Evolutionary conservation across 2,797 vertebrate species (phyloP), one percentile per base, ranked within the genome.

Genomic region (Thripadectes ignobilis): DNA sequence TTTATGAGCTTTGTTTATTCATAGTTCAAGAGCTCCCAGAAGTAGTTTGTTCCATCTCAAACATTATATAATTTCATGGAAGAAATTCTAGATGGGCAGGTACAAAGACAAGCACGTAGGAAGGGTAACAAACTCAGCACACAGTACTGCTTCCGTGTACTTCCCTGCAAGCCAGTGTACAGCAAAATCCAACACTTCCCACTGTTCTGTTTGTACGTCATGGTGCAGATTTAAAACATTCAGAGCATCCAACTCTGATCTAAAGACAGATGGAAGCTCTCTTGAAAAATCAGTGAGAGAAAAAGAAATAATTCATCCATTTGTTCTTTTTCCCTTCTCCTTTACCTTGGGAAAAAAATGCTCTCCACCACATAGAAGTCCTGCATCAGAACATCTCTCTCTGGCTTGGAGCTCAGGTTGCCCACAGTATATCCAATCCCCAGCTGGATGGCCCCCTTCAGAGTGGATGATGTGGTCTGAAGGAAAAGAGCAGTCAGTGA

Each of bases 331-430:
- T 30, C n/a, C 14, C 8, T 8, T 32, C 45, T 46, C 43, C 94
- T 90, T 57, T 81, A 99, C 99, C 99, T 99, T 72, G 99, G 99
- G 94, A 99, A 99, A 98, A 99, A 99, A 96, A 99, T 99, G 98
- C 99, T 99, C 96, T 99, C 99, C 69, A 99, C 99, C 78, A 99
- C 99, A 0, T 99, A 99, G 97, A 99, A 99, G 96, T 99, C 99
- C 93, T 99, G 99, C 99, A 99, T 99, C 84, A 99, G 97, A 76
- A 99, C 99, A 51, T 99, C 99, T 16, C 99, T 98, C 97, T 99
- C 99, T 0, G 99, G 99, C 96, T 99, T 99, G 95, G 99, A 99
- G 98, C 99, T 99, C 95, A 99, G 98, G 96, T 99, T 99, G 86
- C 99, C 99, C 10, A 99, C 99, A 0, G 99, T 99, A 90, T 99